Base-by-base conservation (phyloP, 2,113 vertebrate species). In the Hemibagrus wyckioides region DNA sequence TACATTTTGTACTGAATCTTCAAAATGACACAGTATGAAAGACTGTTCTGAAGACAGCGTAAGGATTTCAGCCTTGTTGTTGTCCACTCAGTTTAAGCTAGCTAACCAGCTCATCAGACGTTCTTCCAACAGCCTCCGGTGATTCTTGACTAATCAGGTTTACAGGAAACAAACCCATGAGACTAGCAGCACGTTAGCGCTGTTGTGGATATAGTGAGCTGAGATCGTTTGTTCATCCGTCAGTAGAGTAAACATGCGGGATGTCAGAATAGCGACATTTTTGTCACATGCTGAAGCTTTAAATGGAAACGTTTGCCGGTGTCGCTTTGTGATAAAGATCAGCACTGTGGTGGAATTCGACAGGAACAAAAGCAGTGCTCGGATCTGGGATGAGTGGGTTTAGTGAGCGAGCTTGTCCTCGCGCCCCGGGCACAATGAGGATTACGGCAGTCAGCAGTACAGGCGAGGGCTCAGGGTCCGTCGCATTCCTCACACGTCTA, bases 391-490 rank as follows among this genome's bases (percentile, higher is more conserved):
- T 85, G 85, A 88, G 85, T 77, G 82, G 89, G 56, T 87, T 88
- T 57, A 90, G 30, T 67, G 30, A 79, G 75, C 19, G 69, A 80
- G 82, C 52, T 59, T 11, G 3, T 61, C 77, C 77, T 50, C 67
- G 41, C 11, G 41, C 11, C 85, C 0, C 23, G 0, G 6, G 30
- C 50, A 88, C 89, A 90, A 87, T 87, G 30, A 44, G 57, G 87
- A 90, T 88, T 82, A 82, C 73, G 52, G 77, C 50, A 13, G 77
- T 90, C 89, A 90, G 89, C 87, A 88, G 25, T 87, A 83, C 44
- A 15, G 28, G 28, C 23, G 44, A 69, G 84, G 65, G 75, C 63
- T 33, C 30, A 44, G 30, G 50, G 76, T 56, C 54, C 33, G 39
- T 84, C 30, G 5, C 80, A 90, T 88, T 88, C 89, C 87, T 82